Base-by-base conservation (phyloP, 2,797 vertebrate genomes). In the Tiaroga cobitis region DNA sequence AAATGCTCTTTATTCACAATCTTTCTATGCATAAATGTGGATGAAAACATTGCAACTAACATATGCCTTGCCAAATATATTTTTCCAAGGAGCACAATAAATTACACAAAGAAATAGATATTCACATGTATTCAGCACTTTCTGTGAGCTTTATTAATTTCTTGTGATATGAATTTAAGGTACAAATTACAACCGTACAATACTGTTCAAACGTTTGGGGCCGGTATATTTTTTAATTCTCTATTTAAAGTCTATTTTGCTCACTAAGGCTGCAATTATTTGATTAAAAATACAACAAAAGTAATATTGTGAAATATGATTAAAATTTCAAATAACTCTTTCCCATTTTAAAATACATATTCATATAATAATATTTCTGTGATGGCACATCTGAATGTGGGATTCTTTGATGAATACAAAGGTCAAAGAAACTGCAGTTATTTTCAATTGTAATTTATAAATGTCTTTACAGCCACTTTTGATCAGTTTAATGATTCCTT, bases 41-140 rank as follows among this genome's bases (percentile, higher is more conserved):
- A 73, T 29, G 16, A 73, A 73, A 73, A 46, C 13, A 46, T 43
- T 18, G 21, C 15, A 46, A 43, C 16, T 26, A 73, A 73, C 70
- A 72, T 15, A 16, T 26, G 19, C 34, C 69, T 26, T 26, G n/a
- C 39, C 41, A 73, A 73, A 41, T 73, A 29, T 29, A 1, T 9
- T 73, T 29, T 46, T 46, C 70, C 8, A 73, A 73, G 46, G n/a
- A 10, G 70, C 41, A 73, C n/a, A 73, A 73, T 73, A 29, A 29
- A 46, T 73, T 5, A 9, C 32, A 70, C 13, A 8, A 41, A 3
- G 24, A 70, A 72, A 26, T 4, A 43, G 37, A 72, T 9, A 72
- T 72, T 26, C 1, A 16, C 24, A 72, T 29, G n/a, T 19, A 46
- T 16, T 73, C n/a, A 18, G 69, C n/a, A 46, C n/a, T 46, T 73